Evolutionary conservation across 1,140 invertebrate genomes (phyloP), one percentile per base, ranked within the genome.

Genomic region (Gyrodactylus salaris): DNA sequence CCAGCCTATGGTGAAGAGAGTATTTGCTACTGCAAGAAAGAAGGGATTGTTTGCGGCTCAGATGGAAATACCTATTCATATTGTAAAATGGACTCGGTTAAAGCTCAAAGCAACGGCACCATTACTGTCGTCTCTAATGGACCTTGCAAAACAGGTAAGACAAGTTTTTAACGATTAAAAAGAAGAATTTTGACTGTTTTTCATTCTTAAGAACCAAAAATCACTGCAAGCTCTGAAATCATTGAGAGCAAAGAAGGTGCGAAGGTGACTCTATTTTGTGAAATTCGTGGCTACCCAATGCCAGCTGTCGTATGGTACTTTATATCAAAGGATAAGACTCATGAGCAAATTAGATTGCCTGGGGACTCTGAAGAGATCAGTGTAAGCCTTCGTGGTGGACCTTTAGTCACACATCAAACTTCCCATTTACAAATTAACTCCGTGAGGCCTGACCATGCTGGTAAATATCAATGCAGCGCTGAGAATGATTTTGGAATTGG

Each of bases 281-380:
- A 71, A 25, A 25, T 71, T 25, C 70, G 26, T 25, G 70, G 70
- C 25, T 71, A 24, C 70, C 70, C 70, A 1, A 7, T 71, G 21
- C 70, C 70, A 24, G 26, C 20, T 24, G 70, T 71, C n/a, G 19
- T 20, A 24, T 71, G 70, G 70, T 71, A 24, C 25, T 71, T 25
- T n/a, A 71, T 26, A 1, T 20, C 70, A 69, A 21, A 24, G 26
- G 2, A 71, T 24, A 24, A 71, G 25, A 1, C 2, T 71, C 21
- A 25, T 71, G 21, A 24, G 20, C 1, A 71, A 24, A 25, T 24
- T 24, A 71, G 7, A 71, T 20, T 24, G 20, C 25, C 70, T 24
- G 70, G 70, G 25, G 70, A 71, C 26, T 71, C 70, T 1, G 70
- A 71, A 24, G 70, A 71, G 26, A 71, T 71, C 2, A 71, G 70